Evolutionary conservation across 2,797 vertebrate species (phyloP), one percentile per base, ranked within the genome.

Genomic region (Melanitta fusca): DNA sequence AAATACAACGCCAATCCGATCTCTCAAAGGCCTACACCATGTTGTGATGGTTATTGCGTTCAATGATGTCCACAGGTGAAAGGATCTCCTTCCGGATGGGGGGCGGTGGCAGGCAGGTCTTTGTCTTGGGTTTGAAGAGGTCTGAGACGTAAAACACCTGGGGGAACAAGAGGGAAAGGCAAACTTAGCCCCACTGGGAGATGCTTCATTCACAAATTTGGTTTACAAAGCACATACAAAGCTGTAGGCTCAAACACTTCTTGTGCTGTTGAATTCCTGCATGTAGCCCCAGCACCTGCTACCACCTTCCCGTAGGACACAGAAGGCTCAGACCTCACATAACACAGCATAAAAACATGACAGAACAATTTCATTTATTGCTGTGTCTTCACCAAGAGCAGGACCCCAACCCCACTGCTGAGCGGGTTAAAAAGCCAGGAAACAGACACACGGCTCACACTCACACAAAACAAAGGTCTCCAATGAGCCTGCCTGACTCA

Each of bases 141-240:
- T 99, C 99, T 0, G 99, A 99, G 96, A 99, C 99, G 5, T 99
- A 99, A 95, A 99, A 99, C 43, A 99, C 99, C 99, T 99, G 96
- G 8, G 83, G 95, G 89, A 77, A 3, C n/a, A 91, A 96, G 41
- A 6, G 11, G 5, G 85, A 71, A 95, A 94, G 66, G 30, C 74
- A 96, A 93, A 77, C 17, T 96, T 77, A 96, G 86, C 4, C 24
- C 62, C 30, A 7, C 4, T 14, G 24, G 41, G 28, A 1, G 3
- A 70, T 11, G 28, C 16, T 70, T 45, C 53, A 4, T 24, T 79
- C 32, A 56, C 28, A 66, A 75, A 32, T 6, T 2, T 54, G 10
- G 3, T 51, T 86, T 75, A 62, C 20, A 91, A 54, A 65, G 32
- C 7, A 61, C 5, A 24, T 6, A 21, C 4, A 3, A 8, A 39